Percentiles rank a stretch among this genome's conserved stretches.
phyloP scores from a whole-genome alignment of 1,140 invertebrate species.

The Lepidostoma basale region DNA sequence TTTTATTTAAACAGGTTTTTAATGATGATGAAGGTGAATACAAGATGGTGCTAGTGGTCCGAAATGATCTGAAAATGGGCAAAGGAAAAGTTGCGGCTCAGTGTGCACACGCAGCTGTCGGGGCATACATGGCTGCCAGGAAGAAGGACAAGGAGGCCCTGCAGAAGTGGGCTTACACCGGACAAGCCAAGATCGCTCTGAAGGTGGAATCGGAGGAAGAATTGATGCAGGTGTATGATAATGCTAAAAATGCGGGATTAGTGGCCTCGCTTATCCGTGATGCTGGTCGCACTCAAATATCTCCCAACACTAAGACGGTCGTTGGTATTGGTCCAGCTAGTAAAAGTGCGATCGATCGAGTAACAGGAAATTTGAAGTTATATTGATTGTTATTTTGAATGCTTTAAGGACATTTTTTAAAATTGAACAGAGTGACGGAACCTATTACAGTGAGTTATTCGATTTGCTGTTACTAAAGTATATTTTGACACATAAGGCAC shows the following conservation, averaged over 20 bases:
- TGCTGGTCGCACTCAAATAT: conserved; percentile 90
- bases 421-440: too few relatives aligned
- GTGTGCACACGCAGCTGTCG: conserved; percentile 88
- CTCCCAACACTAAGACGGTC: conserved; percentile 84
- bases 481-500: too few relatives aligned
- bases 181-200: conserved; percentile 84
- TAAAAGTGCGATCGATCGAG: conserved; percentile 73
- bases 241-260: conserved; percentile 72
- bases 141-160: conserved; percentile 68
- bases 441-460: too few relatives aligned
- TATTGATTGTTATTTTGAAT: conserved; percentile 69
- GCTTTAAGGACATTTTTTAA: too few relatives aligned
- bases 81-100: conserved; percentile 95
- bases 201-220: conserved; percentile 74
- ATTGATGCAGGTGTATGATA: conserved; percentile 67
- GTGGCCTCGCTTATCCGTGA: conserved; percentile 79
- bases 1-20: not conserved
- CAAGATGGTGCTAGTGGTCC: conserved; percentile 85
- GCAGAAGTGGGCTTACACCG: conserved; percentile 75
- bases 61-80: conserved; percentile 91
- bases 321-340: conserved; percentile 89
- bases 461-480: too few relatives aligned
- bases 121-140: conserved; percentile 74
- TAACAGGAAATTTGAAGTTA: conserved; percentile 88
- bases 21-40: conserved; percentile 60